Percentiles rank a stretch among this genome's conserved stretches.
These are phyloP conservation scores for Oncopodura yosiiana DNA, from an alignment of 1,140 invertebrate species.

Conservation along the genomic window DNA sequence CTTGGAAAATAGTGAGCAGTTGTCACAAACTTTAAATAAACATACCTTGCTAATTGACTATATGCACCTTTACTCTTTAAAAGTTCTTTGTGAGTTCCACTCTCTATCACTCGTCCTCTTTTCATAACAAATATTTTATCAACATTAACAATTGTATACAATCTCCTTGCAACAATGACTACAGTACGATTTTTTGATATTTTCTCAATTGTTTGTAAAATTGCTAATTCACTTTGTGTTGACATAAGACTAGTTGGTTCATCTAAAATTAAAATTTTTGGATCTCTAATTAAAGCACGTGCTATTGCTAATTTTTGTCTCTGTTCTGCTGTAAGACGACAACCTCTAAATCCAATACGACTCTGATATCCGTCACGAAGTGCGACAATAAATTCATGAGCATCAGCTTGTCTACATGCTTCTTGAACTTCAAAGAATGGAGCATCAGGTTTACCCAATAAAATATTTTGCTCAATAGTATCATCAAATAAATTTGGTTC, in stretches of 20 bases:
- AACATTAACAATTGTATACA: conserved; percentile 40
- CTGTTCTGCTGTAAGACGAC: too few relatives aligned
- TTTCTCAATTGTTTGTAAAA: conserved; percentile 4
- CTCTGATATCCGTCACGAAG: too few relatives aligned
- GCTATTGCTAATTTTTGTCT: too few relatives aligned
- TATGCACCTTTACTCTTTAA: conserved; percentile 54
- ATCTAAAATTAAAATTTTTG: conserved; percentile 7
- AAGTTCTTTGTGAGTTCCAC: conserved; percentile 57
- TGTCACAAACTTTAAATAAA: conserved; percentile 38
- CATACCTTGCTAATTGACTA: conserved; percentile 44
- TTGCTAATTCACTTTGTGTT: not conserved
- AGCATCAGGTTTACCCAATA: conserved; percentile 37
- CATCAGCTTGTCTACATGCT: conserved; percentile 17
- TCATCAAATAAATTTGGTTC: conserved; percentile 43
- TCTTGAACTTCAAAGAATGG: conserved; percentile 35
- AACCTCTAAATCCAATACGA: too few relatives aligned
- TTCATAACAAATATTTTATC: conserved; percentile 44
- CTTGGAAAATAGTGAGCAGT: not conserved
- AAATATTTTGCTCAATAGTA: conserved; percentile 41
- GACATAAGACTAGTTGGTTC: conserved; percentile 45
- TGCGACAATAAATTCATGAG: too few relatives aligned
- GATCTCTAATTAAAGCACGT: conserved; percentile 1
- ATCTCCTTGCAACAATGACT: conserved; percentile 41
- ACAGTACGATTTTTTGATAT: conserved; percentile 37
- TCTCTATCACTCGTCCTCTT: conserved; percentile 43